phyloP scores from a whole-genome alignment of 2,888 invertebrate genomes.

The Apamea epomidion region DNA sequence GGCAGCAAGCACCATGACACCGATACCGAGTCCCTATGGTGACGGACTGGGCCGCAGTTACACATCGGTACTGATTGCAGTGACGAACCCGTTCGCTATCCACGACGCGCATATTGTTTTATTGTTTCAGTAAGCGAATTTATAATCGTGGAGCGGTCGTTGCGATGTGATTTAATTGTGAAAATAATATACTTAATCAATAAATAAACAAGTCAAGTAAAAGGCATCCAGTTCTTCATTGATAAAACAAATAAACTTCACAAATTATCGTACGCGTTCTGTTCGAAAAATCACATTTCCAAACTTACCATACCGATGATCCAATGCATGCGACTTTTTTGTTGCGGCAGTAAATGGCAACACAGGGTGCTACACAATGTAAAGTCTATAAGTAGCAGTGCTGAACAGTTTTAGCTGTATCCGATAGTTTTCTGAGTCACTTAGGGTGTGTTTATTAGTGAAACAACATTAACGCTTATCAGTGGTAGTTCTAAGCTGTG shows the following conservation, averaged over 20 bases:
- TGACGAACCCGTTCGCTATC: constrained; percentile 84
- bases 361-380: constrained; percentile 53
- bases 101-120: constrained; percentile 79
- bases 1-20: constrained; percentile 85
- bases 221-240: constrained; percentile 16
- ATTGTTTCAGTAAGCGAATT: constrained; percentile 86
- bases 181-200: constrained; percentile 34
- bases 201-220: constrained; percentile 24
- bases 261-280: constrained; percentile 57
- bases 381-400: constrained; percentile 21
- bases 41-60: constrained; percentile 71
- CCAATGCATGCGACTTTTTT: constrained; percentile 72
- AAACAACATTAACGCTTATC: constrained; percentile 79
- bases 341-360: constrained; percentile 69
- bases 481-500: constrained; percentile 76
- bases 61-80: constrained; percentile 79
- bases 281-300: constrained; percentile 62
- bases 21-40: constrained; percentile 85
- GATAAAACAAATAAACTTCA: constrained; percentile 38
- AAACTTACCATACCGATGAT: constrained; percentile 70
- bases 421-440: constrained; percentile 58
- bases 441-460: constrained; percentile 71
- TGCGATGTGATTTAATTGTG: constrained; percentile 70
- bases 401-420: constrained; percentile 10
- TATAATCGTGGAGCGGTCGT: constrained; percentile 83